Base-by-base conservation (phyloP, 2,888 invertebrate genomes). In the Volucella inflata region DNA sequence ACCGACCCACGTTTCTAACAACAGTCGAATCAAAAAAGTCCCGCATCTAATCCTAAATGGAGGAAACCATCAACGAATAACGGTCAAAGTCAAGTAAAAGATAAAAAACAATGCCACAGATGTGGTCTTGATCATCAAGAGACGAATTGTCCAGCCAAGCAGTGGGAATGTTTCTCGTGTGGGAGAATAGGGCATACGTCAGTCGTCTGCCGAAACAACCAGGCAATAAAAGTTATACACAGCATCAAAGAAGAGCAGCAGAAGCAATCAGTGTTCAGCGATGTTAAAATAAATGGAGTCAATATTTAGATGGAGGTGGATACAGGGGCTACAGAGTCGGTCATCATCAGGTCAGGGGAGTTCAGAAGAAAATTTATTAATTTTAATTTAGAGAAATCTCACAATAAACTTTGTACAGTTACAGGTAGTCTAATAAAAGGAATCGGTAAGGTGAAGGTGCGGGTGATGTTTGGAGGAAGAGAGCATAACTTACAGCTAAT, bases 331-430 rank as follows among this genome's bases (percentile, higher is more conserved):
- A 62, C 62, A 44, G 53, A 70, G 38, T 70, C 59, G 12, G 57
- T n/a, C n/a, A n/a, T 70, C 36, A 60, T 40, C 46, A 68, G 48
- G 8, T 38, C 57, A 59, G 50, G 57, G 14, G 60, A 51, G 71
- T 71, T n/a, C 11, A n/a, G 11, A 17, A 30, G 30, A 50, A 60
- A 60, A 60, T 51, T 42, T 48, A 4, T n/a, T 60, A 51, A 40
- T 60, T 38, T 59, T 30, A 16, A 11, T 9, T 55, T 68, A 42
- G 38, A 50, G 21, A 68, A 57, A 16, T 46, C 44, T 9, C 17
- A 50, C 2, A 71, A 59, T 50, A 71, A 71, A 48, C 59, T 71
- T 59, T 71, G 57, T 59, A 59, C 48, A 71, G 48, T 71, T 71
- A 71, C 50, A 71, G 59, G 71, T 71, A 71, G 38, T 57, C 0